Base-by-base conservation (phyloP, 2,113 vertebrate genomes). In the Odontesthes bonariensis region DNA sequence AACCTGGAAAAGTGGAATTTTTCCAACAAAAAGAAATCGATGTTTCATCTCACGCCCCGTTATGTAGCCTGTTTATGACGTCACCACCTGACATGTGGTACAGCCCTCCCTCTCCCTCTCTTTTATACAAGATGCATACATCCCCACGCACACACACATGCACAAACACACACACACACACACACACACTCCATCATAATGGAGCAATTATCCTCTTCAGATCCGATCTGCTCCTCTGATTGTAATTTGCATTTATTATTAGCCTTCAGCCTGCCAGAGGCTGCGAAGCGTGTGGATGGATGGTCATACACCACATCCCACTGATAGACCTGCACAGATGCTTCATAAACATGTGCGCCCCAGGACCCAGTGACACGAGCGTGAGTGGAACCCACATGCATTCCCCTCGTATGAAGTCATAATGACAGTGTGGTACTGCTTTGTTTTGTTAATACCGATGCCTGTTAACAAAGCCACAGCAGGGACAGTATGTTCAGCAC, bases 221-320 rank as follows among this genome's bases (percentile, higher is more conserved):
- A 77, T 83, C 83, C 55, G 70, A 86, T 86, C 81, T 85, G 81
- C 86, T 86, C 77, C 82, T 85, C 73, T 91, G 85, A 91, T 89
- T 91, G 90, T 85, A 91, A 93, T 93, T 92, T 91, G 92, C 91
- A 91, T 93, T 90, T 87, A 85, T 89, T 88, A 92, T 90, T 87
- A 85, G 77, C 83, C 71, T 73, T 80, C 84, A 68, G 75, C 47
- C 81, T 83, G 84, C 87, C 78, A 63, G 78, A 60, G 79, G 62
- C 85, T 72, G 77, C 40, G 85, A 82, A 62, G 79, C 72, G 4
- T 70, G 77, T 53, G 86, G 78, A 81, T 32, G 71, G 75, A 73
- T 69, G 47, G 82, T 82, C 87, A 85, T 51, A 83, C 70, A 40
- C 76, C 77, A 61, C 79, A 71, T 79, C 82, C 60, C 81, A 52